Evolutionary conservation across 1,140 invertebrate species (phyloP), one percentile per base, ranked within the genome.

Genomic region (Pseudomyrmex concolor): DNA sequence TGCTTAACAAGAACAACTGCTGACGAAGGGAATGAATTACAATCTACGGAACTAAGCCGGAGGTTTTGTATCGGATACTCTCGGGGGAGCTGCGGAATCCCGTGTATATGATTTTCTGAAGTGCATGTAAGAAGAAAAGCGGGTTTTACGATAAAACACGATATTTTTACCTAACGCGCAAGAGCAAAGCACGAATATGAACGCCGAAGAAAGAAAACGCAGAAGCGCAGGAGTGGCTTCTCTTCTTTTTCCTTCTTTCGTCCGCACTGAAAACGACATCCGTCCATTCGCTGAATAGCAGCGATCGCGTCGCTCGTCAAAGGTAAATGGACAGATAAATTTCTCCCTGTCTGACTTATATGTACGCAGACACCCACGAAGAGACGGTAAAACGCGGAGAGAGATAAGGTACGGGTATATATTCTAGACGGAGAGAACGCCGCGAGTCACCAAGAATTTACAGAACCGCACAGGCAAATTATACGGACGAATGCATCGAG

Each of bases 381-480:
- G n/a, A 13, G 17, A 25, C 2, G 45, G 45, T 22, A 68, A 34
- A 34, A 34, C 34, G 34, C 34, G 25, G 17, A 43, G 15, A 43
- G 15, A 60, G 43, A 55, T 34, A 34, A 5, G 45, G 62, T 4
- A 62, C 57, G 55, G 17, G 59, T 74, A 50, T 48, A 10, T 59
- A 71, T 70, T 34, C 34, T 12, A 59, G 55, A 66, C 67, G 64
- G 76, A 17, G 10, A 13, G 10, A 51, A 2, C 50, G n/a, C 51
- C 51, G n/a, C 12, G 45, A 67, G 72, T 67, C 54, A 66, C 73
- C 72, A 84, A 66, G 70, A 88, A 88, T 88, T 88, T 87, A 64
- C 76, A 25, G 66, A 60, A 45, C 67, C 71, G 86, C 72, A 87
- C 82, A 85, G 83, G 86, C 86, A 68, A 88, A 85, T 88, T 85